phyloP scores from a whole-genome alignment of 1,140 invertebrate species.

The Drosophila sulfurigaster region DNA sequence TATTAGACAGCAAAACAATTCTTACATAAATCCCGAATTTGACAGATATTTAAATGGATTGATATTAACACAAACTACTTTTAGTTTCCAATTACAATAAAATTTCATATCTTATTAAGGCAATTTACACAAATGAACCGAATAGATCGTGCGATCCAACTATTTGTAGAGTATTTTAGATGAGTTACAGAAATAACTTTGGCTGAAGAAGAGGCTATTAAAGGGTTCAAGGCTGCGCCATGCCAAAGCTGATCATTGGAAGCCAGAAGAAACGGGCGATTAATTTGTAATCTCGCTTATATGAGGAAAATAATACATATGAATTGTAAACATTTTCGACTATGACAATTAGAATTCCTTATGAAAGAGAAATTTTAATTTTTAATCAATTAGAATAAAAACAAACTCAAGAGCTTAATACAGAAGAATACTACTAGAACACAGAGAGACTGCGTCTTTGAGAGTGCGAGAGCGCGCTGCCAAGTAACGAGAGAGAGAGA shows the following conservation, averaged over 20 bases:
- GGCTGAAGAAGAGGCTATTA: constrained; percentile 58
- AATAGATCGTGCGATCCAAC: not conserved
- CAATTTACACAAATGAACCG: not conserved
- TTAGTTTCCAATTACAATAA: no score
- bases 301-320: not conserved
- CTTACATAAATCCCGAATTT: not conserved
- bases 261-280: constrained; percentile 27
- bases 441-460: not conserved
- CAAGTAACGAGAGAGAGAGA: not conserved
- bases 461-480: constrained; percentile 7
- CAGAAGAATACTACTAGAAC: not conserved
- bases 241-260: constrained; percentile 33
- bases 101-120: no score
- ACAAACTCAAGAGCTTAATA: constrained; percentile 10
- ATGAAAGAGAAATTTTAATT: not conserved
- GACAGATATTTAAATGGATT: not conserved
- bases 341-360: not conserved
- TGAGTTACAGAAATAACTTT: constrained; percentile 74
- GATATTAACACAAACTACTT: not conserved
- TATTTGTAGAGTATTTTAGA: constrained; percentile 40
- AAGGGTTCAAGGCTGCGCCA: constrained; percentile 73
- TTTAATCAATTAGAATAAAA: constrained; percentile 1
- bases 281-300: constrained; percentile 61
- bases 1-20: not conserved
- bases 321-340: not conserved